These are phyloP conservation scores for Apocheima hispidaria DNA, from an alignment of 2,888 invertebrate genomes.

Conservation along the genomic window DNA sequence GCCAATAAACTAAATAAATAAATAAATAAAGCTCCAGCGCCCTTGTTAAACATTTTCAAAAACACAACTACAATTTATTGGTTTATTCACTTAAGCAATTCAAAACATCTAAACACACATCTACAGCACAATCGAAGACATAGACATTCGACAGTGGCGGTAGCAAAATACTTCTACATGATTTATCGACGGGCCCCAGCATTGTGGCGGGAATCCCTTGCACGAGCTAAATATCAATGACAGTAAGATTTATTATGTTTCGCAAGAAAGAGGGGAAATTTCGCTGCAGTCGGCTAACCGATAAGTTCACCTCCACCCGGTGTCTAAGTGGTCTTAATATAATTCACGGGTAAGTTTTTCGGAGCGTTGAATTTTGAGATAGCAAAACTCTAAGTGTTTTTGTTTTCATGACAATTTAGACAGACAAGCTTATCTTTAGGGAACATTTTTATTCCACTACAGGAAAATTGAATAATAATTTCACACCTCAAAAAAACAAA, in stretches of 20 bases:
- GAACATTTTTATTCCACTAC: too few relatives aligned
- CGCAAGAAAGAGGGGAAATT: slow-evolving; percentile 73
- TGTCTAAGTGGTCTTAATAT: slow-evolving; percentile 74
- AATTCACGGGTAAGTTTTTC: slow-evolving; percentile 7
- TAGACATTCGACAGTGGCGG: slow-evolving; percentile 48
- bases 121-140: slow-evolving; percentile 19
- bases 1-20: too few relatives aligned
- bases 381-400: slow-evolving; percentile 19
- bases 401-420: not conserved
- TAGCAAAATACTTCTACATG: slow-evolving; percentile 72
- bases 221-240: slow-evolving; percentile 81
- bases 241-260: slow-evolving; percentile 82
- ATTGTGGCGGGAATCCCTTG: slow-evolving; percentile 64
- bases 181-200: slow-evolving; percentile 69
- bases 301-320: slow-evolving; percentile 62
- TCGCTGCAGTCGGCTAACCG: slow-evolving; percentile 74
- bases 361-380: slow-evolving; percentile 43
- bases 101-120: slow-evolving; percentile 17
- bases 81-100: not conserved
- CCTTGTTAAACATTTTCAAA: too few relatives aligned
- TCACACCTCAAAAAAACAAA: too few relatives aligned
- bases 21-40: too few relatives aligned
- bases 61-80: too few relatives aligned
- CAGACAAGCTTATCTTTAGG: too few relatives aligned
- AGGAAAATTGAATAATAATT: too few relatives aligned